Evolutionary conservation across 2,888 invertebrate species (phyloP), one percentile per base, ranked within the genome.

Genomic region (Cylindroiulus punctatus): DNA sequence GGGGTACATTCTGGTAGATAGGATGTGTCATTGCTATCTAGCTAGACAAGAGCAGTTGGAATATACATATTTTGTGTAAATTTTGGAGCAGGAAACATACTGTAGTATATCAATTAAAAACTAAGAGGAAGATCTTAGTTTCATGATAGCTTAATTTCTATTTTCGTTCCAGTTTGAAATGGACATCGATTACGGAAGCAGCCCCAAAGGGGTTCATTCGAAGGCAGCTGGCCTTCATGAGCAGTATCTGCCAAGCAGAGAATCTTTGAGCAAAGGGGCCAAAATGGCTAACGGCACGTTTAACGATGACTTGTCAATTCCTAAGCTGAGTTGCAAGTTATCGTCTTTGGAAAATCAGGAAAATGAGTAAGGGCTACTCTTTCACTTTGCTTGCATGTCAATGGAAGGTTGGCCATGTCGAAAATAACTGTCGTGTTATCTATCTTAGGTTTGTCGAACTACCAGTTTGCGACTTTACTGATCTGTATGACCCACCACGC

Each of bases 381-480:
- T 26, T 10, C 19, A 81, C 26, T 3, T n/a, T 81, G 5, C 19
- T 26, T 30, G 17, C 30, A 30, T 81, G 36, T 36, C 36, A 36
- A 36, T 36, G 36, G 7, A 36, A 36, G 36, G 3, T 2, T 36
- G 36, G 36, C 3, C 2, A 36, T 36, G n/a, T 36, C 36, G 36
- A 2, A n/a, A n/a, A 36, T 36, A 36, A 36, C 36, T 36, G 7
- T 36, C 3, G 36, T 36, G 36, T 36, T 36, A 4, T 36, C 36
- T 86, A 44, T 86, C 84, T 26, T 36, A 86, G 86, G 36, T 83
- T 84, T 86, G 84, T 86, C 19, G 86, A 86, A 84, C 30, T 84
- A 40, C 44, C 86, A 10, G 52, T 86, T 57, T 44, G 52, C 40
- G 22, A 32, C 42, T 82, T 82, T 22, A 36, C 42, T 8, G 82